Evolutionary conservation across 2,113 vertebrate genomes (phyloP).

Genomic region (Scytalopus superciliaris): DNA sequence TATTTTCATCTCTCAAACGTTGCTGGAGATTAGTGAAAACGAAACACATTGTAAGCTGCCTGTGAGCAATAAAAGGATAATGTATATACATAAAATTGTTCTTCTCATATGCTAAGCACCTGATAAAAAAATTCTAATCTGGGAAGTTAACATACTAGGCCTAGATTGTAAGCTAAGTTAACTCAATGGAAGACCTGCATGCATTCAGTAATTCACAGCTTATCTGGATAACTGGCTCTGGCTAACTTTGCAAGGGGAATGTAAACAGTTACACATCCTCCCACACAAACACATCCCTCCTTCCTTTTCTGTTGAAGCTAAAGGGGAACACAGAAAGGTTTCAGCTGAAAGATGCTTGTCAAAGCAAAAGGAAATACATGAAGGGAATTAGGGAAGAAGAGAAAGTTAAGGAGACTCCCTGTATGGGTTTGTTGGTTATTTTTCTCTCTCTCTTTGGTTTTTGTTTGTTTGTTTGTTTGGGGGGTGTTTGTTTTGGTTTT

Average conservation of each 20-base stretch:
- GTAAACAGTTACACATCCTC: background rate
- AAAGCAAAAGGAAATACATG: background rate
- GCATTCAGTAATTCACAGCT: background rate
- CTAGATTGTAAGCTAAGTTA: background rate
- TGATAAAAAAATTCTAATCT: slow-evolving; percentile 26
- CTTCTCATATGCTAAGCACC: slow-evolving; percentile 14
- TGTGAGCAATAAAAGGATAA: slow-evolving; percentile 8
- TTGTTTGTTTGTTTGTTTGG: too few relatives aligned
- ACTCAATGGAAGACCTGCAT: fast-evolving
- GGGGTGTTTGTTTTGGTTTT: background rate
- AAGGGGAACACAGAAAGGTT: background rate
- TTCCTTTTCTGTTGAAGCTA: background rate
- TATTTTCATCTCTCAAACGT: background rate
- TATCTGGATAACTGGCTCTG: background rate
- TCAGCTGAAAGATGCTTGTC: background rate
- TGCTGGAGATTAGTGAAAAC: background rate
- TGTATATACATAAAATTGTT: background rate
- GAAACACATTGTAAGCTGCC: background rate
- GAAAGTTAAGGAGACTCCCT: background rate
- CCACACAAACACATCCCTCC: background rate
- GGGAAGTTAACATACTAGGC: background rate
- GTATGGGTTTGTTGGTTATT: background rate
- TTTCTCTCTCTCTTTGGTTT: background rate
- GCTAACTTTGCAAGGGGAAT: background rate
- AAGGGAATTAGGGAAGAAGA: background rate